A percentile compares a stretch with the other conserved stretches of the same genome.
phyloP scores from a whole-genome alignment of 2,113 vertebrate species.

The Romanogobio albipinnatus region DNA sequence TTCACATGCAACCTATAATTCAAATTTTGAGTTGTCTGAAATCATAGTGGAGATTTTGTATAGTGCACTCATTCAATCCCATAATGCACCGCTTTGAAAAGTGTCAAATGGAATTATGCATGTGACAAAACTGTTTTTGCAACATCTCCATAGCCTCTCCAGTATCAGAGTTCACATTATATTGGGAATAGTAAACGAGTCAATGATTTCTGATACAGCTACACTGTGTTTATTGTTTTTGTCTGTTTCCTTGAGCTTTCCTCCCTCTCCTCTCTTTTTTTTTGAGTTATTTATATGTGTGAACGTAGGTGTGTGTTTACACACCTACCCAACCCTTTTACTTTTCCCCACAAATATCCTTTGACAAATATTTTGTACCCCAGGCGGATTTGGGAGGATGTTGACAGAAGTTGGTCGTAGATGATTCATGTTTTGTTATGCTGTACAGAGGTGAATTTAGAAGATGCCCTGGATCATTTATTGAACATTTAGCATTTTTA shows the following conservation, averaged over 20 bases:
- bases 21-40: no score
- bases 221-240: neutral
- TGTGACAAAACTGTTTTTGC: neutral
- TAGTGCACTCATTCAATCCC: neutral
- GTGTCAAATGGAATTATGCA: neutral
- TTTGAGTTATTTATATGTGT: conserved; percentile 8
- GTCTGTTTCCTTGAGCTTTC: neutral
- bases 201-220: neutral
- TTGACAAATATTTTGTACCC: conserved; percentile 13
- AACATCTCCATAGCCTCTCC: neutral
- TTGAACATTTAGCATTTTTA: neutral
- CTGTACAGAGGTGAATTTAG: neutral
- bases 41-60: no score
- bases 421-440: conserved; percentile 18
- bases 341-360: conserved; percentile 25
- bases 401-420: conserved; percentile 15
- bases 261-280: neutral
- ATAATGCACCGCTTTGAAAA: neutral
- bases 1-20: neutral
- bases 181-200: neutral
- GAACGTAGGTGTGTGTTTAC: neutral
- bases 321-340: neutral
- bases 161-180: neutral
- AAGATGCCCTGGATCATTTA: no score
- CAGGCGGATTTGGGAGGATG: neutral